Base-by-base conservation (phyloP, 2,797 vertebrate species). In the Lophotriccus pileatus region DNA sequence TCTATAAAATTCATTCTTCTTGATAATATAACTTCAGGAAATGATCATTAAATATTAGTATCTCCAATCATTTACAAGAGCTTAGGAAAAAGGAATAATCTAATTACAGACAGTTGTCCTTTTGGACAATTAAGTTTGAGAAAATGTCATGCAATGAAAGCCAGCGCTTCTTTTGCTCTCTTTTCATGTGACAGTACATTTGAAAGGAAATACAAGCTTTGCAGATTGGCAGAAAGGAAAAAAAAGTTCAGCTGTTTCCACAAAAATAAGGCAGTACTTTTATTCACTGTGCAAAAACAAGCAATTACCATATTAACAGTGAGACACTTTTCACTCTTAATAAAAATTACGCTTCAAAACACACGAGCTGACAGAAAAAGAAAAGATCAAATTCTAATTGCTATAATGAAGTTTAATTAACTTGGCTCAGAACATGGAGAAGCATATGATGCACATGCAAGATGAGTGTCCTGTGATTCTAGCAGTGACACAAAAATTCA, bases 281-380 rank as follows among this genome's bases (percentile, higher is more conserved):
- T 49, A 91, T 32, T 84, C 87, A 79, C 25, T 68, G 22, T 52
- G 34, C 28, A 87, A 64, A 93, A 94, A 10, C 58, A 88, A 91
- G 37, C 50, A 74, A 85, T 82, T 91, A 94, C 14, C 10, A 3
- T 39, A 74, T 56, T 59, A 86, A 87, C 44, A 75, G 28, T 34
- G 50, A 84, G 93, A 76, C 23, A 56, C 46, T 69, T 84, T 60
- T n/a, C 66, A 53, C 25, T 69, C 59, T 49, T 72, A 58, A 46
- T 28, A 90, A 87, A 92, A 90, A 73, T 22, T 59, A 87, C 3
- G 28, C 78, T 63, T 94, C 74, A 93, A 73, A 96, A 86, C 50
- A 75, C 73, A 87, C 0, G 0, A 64, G 39, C 20, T 72, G 47
- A 68, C 58, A 83, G 25, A 46, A 78, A 84, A 67, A 82, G 17